Evolutionary conservation across 2,113 vertebrate genomes (phyloP).

Genomic region (Hippocampus abdominalis): DNA sequence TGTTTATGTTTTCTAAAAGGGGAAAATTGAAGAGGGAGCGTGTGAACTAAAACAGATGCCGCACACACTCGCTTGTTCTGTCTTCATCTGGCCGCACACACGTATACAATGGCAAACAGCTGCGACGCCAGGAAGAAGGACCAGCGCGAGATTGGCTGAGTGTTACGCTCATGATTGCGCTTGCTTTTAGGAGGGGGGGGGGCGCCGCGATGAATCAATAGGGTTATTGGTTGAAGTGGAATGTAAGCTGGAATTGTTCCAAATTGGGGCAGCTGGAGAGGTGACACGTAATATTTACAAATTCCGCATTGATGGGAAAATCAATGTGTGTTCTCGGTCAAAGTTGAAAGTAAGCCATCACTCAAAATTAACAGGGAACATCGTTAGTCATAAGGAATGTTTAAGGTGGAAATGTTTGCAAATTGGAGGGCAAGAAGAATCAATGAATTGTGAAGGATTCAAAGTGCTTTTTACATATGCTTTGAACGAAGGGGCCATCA

Average conservation of each 20-base stretch:
- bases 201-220: not conserved
- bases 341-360: not conserved
- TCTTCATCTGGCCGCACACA: conserved; percentile 22
- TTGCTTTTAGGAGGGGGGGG: not conserved
- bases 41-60: conserved; percentile 70
- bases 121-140: conserved; percentile 42
- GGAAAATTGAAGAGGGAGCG: conserved; percentile 58
- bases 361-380: not conserved
- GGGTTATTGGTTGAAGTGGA: not conserved
- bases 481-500: no score
- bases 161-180: not conserved
- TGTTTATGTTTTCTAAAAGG: conserved; percentile 66
- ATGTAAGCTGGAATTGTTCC: not conserved
- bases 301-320: not conserved
- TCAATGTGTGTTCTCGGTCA: not conserved
- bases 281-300: not conserved
- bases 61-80: conserved; percentile 39
- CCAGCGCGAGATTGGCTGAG: conserved; percentile 4
- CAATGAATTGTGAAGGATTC: no score
- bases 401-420: not conserved
- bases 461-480: no score
- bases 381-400: not conserved
- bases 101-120: conserved; percentile 59
- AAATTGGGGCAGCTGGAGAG: not conserved
- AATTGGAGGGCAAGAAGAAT: not conserved